Evolutionary conservation across 2,888 invertebrate genomes (phyloP).

Genomic region (Xiphydria camelus): DNA sequence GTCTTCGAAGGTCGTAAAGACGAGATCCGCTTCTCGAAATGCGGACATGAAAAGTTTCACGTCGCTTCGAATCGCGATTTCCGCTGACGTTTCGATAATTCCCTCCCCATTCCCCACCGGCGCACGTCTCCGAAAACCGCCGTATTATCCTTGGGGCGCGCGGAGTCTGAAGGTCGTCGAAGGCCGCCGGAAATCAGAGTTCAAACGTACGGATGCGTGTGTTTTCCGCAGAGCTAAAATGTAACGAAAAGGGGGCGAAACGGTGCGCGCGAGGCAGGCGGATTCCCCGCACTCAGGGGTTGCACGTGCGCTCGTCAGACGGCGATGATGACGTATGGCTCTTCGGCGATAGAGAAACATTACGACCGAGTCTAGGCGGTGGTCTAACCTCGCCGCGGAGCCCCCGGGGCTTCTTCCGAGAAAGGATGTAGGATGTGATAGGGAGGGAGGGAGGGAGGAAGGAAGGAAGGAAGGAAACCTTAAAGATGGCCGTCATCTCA

Average conservation of each 20-base stretch:
- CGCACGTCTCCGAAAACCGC: too few species aligned
- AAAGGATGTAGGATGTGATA: conserved; percentile 23
- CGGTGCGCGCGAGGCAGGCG: conserved; percentile 20
- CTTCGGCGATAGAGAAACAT: conserved; percentile 36
- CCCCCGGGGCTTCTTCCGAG: conserved; percentile 17
- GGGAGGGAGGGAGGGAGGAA: conserved; percentile 13
- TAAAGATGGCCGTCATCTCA: conserved; percentile 41
- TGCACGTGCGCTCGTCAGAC: conserved; percentile 35
- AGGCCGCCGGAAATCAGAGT: conserved; percentile 12
- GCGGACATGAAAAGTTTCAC: too few species aligned
- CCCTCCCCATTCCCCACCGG: too few species aligned
- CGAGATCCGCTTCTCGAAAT: too few species aligned
- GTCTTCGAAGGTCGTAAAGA: too few species aligned
- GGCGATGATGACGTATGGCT: conserved; percentile 49
- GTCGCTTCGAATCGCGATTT: too few species aligned
- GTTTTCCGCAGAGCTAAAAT: conserved; percentile 14
- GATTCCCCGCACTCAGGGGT: conserved; percentile 45
- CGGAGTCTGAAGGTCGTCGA: too few species aligned
- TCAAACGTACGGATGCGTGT: conserved; percentile 4
- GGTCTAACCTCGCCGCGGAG: conserved; percentile 32
- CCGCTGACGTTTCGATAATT: too few species aligned
- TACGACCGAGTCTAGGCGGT: too few species aligned
- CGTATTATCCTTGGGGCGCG: too few species aligned
- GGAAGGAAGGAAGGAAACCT: conserved; percentile 29
- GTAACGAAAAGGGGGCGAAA: conserved; percentile 3